Base-by-base conservation (phyloP, 1,140 invertebrate species). In the Periplaneta americana region DNA sequence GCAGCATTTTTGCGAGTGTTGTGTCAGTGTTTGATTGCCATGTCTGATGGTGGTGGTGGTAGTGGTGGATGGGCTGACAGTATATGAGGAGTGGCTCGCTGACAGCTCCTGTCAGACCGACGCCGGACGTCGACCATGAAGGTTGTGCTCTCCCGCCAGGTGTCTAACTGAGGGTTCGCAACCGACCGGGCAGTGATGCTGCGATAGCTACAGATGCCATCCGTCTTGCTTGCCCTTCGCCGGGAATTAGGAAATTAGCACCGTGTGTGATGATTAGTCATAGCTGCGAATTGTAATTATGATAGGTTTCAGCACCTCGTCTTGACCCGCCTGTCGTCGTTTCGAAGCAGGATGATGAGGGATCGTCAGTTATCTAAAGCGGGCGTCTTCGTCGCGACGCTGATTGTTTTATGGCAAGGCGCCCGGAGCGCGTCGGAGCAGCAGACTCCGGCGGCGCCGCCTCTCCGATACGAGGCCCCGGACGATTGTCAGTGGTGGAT, bases 401-500 rank as follows among this genome's bases (percentile, higher is more conserved):
- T 48, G 39, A 15, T 48, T 18, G 39, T 48, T 5, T 15, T 48
- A 15, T 48, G 34, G 1, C 32, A 77, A 10, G 33, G 32, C 32
- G 75, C 32, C 10, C 18, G 32, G 32, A 13, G 75, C 22, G 76
- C 31, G 8, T 80, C 48, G 76, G n/a, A n/a, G 18, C 31, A 33
- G 86, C 87, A 86, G 85, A 83, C 87, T 80, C 88, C 87, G 86
- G 90, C 89, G 83, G 88, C 90, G 57, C 88, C 91, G 79, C 90
- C 91, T 37, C 86, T 93, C 57, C 91, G 91, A 84, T 95, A 96
- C 88, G 95, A 96, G 86, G 93, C 95, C 83, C 95, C 95, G 22
- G 94, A 96, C 84, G 94, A 96, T 86, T 97, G 95, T 85, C 92
- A 93, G 84, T 95, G 94, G 93, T 93, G 92, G 78, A 85, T 88